Conservation (phyloP, 2,797 vertebrate species). For the Adelosebastes latens region DNA sequence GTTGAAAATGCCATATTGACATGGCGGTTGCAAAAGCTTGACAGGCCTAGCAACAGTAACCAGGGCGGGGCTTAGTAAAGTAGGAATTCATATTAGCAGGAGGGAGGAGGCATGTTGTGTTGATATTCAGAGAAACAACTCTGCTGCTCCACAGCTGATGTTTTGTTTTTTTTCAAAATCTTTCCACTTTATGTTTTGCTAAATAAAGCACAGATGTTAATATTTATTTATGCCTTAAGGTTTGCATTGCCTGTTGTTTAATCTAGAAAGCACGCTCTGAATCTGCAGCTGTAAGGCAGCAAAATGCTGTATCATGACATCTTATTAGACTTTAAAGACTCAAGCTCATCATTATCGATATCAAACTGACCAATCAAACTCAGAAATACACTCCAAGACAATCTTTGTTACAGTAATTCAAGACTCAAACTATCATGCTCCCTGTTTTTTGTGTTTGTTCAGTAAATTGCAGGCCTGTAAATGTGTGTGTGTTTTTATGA, state of each 20-base stretch:
- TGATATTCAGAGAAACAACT: neutral
- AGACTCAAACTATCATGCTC: neutral
- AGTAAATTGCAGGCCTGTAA: neutral
- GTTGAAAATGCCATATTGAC: too few species aligned
- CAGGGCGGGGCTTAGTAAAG: too few species aligned
- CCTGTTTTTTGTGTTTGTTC: neutral
- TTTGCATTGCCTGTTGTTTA: neutral
- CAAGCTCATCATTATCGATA: neutral
- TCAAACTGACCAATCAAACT: neutral
- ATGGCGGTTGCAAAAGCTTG: too few species aligned
- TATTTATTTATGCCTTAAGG: neutral
- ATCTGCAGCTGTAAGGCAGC: conserved; percentile 44
- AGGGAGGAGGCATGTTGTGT: conserved; percentile 1
- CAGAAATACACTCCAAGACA: neutral
- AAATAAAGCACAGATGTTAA: conserved; percentile 14
- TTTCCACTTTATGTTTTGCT: neutral
- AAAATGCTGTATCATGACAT: conserved; percentile 52
- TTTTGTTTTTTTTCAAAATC: neutral
- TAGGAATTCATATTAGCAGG: neutral
- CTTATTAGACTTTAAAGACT: conserved; percentile 9
- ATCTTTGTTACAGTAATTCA: neutral
- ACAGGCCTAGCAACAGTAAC: too few species aligned
- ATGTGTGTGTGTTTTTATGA: neutral
- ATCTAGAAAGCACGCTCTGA: conserved; percentile 23
- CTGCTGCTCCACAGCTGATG: conserved; percentile 5